Evolutionary conservation across 2,113 vertebrate species (phyloP).

Genomic region (Callocephalon fimbriatum): DNA sequence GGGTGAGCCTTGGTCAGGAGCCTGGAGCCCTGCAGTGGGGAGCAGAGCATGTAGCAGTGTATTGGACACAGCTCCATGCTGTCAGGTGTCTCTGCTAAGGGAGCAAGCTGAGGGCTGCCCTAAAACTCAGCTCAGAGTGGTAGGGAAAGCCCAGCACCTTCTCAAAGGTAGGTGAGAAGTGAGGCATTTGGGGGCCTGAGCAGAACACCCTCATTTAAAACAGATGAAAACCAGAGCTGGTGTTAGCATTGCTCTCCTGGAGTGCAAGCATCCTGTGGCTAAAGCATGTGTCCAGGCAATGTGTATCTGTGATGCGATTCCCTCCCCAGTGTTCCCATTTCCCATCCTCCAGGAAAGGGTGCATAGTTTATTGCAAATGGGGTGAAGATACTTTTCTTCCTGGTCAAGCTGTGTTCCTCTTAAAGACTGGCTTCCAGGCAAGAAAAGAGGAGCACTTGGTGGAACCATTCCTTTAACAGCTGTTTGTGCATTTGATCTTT

Average conservation of each 20-base stretch:
- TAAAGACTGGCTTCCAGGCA: background rate
- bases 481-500: background rate
- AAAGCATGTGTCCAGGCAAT: fast-evolving
- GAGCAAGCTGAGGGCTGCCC: background rate
- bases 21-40: background rate
- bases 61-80: fast-evolving
- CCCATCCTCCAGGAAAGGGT: background rate
- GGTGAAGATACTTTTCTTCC: background rate
- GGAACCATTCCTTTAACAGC: background rate
- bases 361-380: background rate
- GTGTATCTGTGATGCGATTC: background rate
- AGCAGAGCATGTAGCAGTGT: background rate
- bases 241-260: background rate
- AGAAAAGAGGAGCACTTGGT: background rate
- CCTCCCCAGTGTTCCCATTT: background rate
- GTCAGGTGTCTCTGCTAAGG: background rate
- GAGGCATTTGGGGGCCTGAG: background rate
- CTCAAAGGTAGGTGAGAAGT: background rate
- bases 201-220: background rate
- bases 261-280: fast-evolving
- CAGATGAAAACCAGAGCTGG: background rate
- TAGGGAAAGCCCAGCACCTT: background rate
- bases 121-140: fast-evolving
- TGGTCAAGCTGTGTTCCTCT: background rate
- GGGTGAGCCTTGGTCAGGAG: background rate